Conservation (phyloP, 2,113 vertebrate genomes). For the Saguinus midas region DNA sequence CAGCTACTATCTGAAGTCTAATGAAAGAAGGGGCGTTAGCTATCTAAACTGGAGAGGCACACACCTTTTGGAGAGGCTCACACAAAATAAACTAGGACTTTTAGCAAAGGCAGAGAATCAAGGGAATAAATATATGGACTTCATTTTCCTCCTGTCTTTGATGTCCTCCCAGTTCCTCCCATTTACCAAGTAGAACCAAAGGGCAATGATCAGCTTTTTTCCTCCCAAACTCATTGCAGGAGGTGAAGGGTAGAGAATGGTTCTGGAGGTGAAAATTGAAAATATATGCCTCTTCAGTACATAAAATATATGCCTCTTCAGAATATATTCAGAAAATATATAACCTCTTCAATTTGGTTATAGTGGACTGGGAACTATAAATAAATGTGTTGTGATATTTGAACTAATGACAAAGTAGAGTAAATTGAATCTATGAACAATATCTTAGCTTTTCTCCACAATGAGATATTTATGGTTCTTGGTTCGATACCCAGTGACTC, state of each 20-base stretch:
- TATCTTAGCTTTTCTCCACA: neutral
- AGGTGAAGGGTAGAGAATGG: neutral
- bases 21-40: neutral
- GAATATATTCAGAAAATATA: neutral
- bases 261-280: neutral
- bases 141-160: neutral
- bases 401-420: neutral
- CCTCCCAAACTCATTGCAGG: neutral
- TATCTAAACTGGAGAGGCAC: neutral
- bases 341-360: neutral
- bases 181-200: neutral
- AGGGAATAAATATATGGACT: neutral
- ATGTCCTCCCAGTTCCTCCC: neutral
- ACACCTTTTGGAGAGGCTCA: neutral
- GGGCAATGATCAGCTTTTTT: neutral
- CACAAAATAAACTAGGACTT: neutral
- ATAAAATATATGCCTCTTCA: neutral
- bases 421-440: neutral
- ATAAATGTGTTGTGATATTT: neutral
- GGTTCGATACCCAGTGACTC: conserved; percentile 25
- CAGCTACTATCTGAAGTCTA: neutral
- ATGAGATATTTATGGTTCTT: conserved; percentile 24
- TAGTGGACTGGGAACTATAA: neutral
- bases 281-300: neutral
- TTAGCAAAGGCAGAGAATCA: neutral